Evolutionary conservation across 2,888 invertebrate genomes (phyloP), one percentile per base, ranked within the genome.

Genomic region (Nomada goodeniana): DNA sequence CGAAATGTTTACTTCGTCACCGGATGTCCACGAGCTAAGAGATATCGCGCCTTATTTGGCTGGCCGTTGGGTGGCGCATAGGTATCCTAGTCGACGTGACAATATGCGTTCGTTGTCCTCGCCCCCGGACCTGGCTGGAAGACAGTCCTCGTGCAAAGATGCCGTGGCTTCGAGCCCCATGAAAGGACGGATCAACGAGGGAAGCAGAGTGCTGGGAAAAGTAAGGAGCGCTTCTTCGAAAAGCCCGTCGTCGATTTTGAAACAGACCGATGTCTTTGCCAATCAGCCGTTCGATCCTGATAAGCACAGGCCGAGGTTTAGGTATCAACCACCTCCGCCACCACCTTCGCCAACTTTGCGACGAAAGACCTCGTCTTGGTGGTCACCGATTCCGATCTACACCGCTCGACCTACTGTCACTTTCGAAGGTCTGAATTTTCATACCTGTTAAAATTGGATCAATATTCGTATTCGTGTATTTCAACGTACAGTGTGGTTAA

Each of bases 11-110:
- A 96, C 97, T 0, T 98, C 97, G 2, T 96, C 96, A 53, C 98
- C 98, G 3, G 96, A 97, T 90, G 95, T 98, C 26, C 95, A 96
- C 86, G 97, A 97, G 90, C 94, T 97, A 2, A 95, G 96, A 13
- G 97, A 97, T 89, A 96, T 97, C 69, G 96, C 97, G 0, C 97
- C 97, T 0, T 97, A 97, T 93, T 93, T 98, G 81, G 96, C 96
- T 0, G 97, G 97, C 2, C 95, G 96, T 10, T 98, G 98, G 97
- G 95, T 96, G 53, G 97, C 98, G 0, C 98, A 98, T 92, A 96
- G 95, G 87, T 97, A 96, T 92, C 97, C 97, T 0, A 96, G 95
- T 88, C 95, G 95, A 2, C 95, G 95, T 76, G 96, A 96, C 88
- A 97, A 97, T 90, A 95, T 96, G 70, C 94, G 96, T 67, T 95